phyloP scores from a whole-genome alignment of 2,113 vertebrate species.

The Heterotis niloticus region DNA sequence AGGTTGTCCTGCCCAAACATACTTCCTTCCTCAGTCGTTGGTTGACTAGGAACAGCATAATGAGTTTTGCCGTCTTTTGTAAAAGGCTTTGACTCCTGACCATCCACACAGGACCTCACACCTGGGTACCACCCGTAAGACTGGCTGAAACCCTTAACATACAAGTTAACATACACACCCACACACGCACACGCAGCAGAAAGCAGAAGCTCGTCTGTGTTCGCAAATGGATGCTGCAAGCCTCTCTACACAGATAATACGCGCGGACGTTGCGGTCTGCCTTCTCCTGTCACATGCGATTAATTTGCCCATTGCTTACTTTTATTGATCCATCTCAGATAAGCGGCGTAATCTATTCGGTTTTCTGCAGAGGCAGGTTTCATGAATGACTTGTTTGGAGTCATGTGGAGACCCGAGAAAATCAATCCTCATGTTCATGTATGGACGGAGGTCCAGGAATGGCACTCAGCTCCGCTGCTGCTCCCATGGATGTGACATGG shows the following conservation, averaged over 20 bases:
- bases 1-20: background rate
- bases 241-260: conserved; percentile 26
- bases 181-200: background rate
- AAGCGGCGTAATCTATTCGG: conserved; percentile 63
- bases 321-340: conserved; percentile 61
- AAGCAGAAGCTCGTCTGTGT: background rate
- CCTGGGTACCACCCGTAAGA: background rate
- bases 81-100: background rate
- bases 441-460: conserved; percentile 34
- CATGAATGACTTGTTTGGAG: conserved; percentile 47
- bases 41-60: background rate
- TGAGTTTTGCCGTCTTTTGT: background rate
- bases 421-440: conserved; percentile 48
- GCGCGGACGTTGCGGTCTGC: conserved; percentile 40
- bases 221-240: background rate
- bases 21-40: background rate
- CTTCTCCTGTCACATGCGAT: conserved; percentile 64
- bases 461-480: conserved; percentile 16
- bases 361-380: conserved; percentile 55
- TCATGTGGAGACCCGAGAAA: conserved; percentile 32
- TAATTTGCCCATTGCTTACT: conserved; percentile 64
- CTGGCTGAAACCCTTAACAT: background rate
- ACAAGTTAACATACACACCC: background rate
- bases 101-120: background rate
- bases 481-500: conserved; percentile 4